Base-by-base conservation (phyloP, 2,797 vertebrate species). In the Percopsis omiscomaycus region DNA sequence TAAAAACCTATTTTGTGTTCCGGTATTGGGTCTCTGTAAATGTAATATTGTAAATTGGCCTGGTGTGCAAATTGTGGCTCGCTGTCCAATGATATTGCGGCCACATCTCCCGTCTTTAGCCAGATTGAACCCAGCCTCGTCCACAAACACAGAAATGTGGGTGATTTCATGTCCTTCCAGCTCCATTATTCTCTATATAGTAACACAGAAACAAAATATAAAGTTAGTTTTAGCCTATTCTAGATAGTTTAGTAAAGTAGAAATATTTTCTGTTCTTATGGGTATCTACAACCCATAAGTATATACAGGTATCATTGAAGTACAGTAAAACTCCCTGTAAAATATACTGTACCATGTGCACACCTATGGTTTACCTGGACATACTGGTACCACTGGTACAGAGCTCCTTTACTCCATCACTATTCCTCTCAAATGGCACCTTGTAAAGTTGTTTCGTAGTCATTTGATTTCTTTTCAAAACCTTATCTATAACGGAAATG, bases 141-240 rank as follows among this genome's bases (percentile, higher is more conserved):
- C 48, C 14, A 15, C 48, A 50, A 46, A 3, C 14, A 50, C 48
- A n/a, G 16, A 15, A 50, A 53, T 53, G 51, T 27, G 22, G 22
- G 15, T 53, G 1, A 53, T 53, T 53, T 28, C 16, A 53, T 53
- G 51, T 53, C 51, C 51, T 53, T 53, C 51, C 51, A 53, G n/a
- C 22, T 53, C 51, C n/a, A 27, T 53, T 53, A 27, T 11, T 51
- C 16, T 53, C 51, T 53, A 53, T 27, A 53, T 53, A 53, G 8
- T 53, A 53, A 53, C 15, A 27, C 50, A 52, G 16, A 5, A 52
- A 52, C 22, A 22, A 22, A 52, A 52, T 49, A 49, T n/a, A 2
- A 53, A 28, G 52, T 54, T 12, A 54, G 52, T 10, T 29, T 54
- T 29, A 54, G 52, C 15, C 22, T 54, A 29, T 54, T 54, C 27